These are phyloP conservation scores for Ligdia adustata DNA, from an alignment of 2,888 invertebrate genomes.

Conservation along the genomic window DNA sequence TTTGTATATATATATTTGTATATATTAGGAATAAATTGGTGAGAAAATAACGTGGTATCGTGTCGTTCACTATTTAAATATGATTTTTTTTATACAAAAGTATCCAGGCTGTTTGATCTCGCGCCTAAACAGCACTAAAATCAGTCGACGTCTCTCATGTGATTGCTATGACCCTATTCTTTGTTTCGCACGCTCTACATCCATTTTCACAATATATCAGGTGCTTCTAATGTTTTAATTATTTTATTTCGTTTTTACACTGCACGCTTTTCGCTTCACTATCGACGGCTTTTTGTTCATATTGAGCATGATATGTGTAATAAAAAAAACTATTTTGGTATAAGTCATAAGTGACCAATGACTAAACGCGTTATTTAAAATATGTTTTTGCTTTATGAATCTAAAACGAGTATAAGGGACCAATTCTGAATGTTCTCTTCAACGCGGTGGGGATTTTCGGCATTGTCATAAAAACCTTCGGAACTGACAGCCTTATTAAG, in stretches of 20 bases:
- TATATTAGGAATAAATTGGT: too few relatives aligned
- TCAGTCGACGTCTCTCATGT: conserved; percentile 81
- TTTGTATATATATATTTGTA: too few relatives aligned
- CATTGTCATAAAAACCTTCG: too few relatives aligned
- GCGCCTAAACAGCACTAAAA: conserved; percentile 45
- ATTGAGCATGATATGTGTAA: conserved; percentile 22
- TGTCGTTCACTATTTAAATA: neutral
- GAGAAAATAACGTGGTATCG: too few relatives aligned
- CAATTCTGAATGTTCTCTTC: too few relatives aligned
- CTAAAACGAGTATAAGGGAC: too few relatives aligned
- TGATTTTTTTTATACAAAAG: conserved; percentile 17
- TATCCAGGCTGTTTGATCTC: conserved; percentile 46
- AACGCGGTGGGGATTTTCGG: too few relatives aligned
- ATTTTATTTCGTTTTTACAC: conserved; percentile 40
- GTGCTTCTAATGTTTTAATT: too few relatives aligned
- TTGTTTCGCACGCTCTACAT: conserved; percentile 65
- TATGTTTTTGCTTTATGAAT: conserved; percentile 32
- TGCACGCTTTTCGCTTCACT: conserved; percentile 45
- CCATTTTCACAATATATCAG: conserved; percentile 51
- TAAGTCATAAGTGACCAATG: neutral
- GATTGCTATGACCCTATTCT: conserved; percentile 64
- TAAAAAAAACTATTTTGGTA: neutral
- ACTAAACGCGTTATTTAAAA: conserved; percentile 9
- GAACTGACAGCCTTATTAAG: too few relatives aligned
- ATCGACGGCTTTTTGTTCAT: conserved; percentile 22